These are phyloP conservation scores for Geophilus truncorum DNA, from an alignment of 2,888 invertebrate genomes.

Conservation along the genomic window DNA sequence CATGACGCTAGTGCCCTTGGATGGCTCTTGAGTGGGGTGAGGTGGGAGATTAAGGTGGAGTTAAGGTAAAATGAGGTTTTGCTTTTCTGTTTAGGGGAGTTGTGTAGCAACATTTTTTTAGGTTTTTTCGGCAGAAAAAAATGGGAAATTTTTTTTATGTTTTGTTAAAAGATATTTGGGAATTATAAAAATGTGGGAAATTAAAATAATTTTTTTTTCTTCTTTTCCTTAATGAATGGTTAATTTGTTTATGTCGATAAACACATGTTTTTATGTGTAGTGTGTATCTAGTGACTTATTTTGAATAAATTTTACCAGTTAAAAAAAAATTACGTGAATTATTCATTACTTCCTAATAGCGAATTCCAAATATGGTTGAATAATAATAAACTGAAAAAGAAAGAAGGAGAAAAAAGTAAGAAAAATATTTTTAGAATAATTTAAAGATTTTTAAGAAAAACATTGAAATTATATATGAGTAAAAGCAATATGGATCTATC, in stretches of 20 bases:
- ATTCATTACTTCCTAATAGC: not conserved
- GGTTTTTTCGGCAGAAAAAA: not conserved
- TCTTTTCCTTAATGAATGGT: too few species aligned
- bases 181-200: not conserved
- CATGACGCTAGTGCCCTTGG: conserved; percentile 22
- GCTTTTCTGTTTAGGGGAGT: not conserved
- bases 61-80: conserved; percentile 15
- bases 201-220: not conserved
- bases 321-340: not conserved
- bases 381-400: too few species aligned
- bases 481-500: not conserved
- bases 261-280: not conserved
- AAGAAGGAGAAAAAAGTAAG: too few species aligned
- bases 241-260: not conserved
- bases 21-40: conserved; percentile 14
- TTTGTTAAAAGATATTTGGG: not conserved
- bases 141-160: not conserved
- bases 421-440: too few species aligned
- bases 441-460: not conserved
- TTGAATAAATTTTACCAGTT: not conserved
- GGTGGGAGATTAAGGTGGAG: conserved; percentile 12
- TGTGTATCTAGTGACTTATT: not conserved
- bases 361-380: not conserved
- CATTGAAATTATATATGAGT: not conserved
- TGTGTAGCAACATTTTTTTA: not conserved